Base-by-base conservation (phyloP, 2,797 vertebrate genomes). In the Urosaurus nigricauda region DNA sequence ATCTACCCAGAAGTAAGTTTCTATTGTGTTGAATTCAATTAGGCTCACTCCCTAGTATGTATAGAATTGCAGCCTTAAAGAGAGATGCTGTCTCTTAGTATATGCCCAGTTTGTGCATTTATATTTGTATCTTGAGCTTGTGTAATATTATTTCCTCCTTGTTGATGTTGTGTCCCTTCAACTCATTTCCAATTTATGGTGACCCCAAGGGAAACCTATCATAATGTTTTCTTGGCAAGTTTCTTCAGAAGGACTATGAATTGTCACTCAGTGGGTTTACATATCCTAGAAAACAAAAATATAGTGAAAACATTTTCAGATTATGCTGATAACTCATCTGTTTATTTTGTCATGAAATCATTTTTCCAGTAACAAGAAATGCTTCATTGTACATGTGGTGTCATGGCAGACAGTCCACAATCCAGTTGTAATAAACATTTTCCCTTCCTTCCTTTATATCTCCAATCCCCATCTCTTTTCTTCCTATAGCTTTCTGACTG, bases 51-150 rank as follows among this genome's bases (percentile, higher is more conserved):
- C 9, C 56, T 12, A 21, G n/a, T 35, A n/a, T 63, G 26, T 56
- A 75, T 60, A n/a, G 37, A 29, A 40, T 43, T 77, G 73, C 9
- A 43, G 9, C 35, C 35, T 74, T 19, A 11, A 58, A 65, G 63
- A 65, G 11, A 32, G 14, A 43, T 53, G 56, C 21, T 40, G 40
- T 37, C 1, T 77, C n/a, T 86, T 77, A 40, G 13, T 40, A 58
- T 53, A 35, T 89, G 43, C 65, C 37, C 37, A 58, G 56, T 68
- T 51, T 88, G 60, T 77, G 32, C 12, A 43, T 65, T 83, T 83
- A 32, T 80, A 81, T 80, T 81, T 81, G 29, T 73, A 19, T 17
- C 73, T 75, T 13, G 58, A 70, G 47, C 1, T 29, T n/a, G 0
- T 68, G n/a, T 29, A n/a, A 65, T 86, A 68, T 68, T 53, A n/a